phyloP scores from a whole-genome alignment of 2,888 invertebrate species.

The Leuctra nigra region DNA sequence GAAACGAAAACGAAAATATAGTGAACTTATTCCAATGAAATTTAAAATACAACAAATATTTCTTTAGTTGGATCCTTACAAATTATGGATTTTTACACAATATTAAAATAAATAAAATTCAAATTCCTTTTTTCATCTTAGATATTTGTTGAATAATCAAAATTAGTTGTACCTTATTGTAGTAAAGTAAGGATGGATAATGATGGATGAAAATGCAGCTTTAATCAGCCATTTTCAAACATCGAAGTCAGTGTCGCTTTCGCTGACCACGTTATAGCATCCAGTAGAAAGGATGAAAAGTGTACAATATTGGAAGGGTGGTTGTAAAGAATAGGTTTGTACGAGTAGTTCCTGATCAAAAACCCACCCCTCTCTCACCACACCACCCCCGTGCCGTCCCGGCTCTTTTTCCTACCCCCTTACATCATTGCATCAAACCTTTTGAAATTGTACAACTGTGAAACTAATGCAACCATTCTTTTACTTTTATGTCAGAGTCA shows the following conservation, averaged over 20 bases:
- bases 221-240: too few relatives aligned
- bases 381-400: neutral
- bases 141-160: too few relatives aligned
- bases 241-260: neutral
- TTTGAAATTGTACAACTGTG: slow-evolving; percentile 5
- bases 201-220: too few relatives aligned
- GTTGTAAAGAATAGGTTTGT: slow-evolving; percentile 4
- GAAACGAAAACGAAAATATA: too few relatives aligned
- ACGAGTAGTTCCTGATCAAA: neutral
- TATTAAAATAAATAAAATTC: too few relatives aligned
- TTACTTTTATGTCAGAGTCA: neutral
- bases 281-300: neutral
- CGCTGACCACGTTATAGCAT: neutral
- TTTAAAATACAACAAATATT: too few relatives aligned
- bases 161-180: too few relatives aligned
- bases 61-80: too few relatives aligned
- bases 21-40: too few relatives aligned
- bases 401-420: neutral
- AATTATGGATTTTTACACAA: too few relatives aligned
- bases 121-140: too few relatives aligned
- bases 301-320: slow-evolving; percentile 4
- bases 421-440: slow-evolving; percentile 3
- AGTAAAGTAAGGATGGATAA: too few relatives aligned
- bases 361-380: neutral
- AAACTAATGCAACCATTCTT: neutral